These are phyloP conservation scores for Ptilodon capucinus DNA, from an alignment of 2,888 invertebrate genomes.

Conservation along the genomic window DNA sequence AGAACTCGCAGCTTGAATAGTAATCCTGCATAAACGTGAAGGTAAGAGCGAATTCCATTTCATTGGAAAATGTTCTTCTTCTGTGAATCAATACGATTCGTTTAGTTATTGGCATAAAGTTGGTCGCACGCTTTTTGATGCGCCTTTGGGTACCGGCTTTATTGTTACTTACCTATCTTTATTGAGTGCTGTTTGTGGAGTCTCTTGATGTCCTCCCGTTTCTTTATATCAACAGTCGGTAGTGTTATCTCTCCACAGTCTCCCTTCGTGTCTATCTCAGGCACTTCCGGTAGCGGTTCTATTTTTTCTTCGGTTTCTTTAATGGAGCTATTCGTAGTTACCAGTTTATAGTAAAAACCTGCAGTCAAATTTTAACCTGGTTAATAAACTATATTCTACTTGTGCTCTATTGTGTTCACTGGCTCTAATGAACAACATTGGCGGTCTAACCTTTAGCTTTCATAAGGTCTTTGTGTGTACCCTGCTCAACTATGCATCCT, in stretches of 20 bases:
- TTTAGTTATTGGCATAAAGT: no score
- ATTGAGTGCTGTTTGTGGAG: slow-evolving; percentile 58
- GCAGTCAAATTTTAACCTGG: not conserved
- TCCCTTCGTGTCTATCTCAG: slow-evolving; percentile 45
- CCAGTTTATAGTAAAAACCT: slow-evolving; percentile 82
- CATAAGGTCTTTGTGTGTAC: slow-evolving; percentile 89
- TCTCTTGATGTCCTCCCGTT: slow-evolving; percentile 51
- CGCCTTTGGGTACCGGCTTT: no score
- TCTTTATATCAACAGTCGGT: slow-evolving; percentile 51
- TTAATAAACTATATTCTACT: no score
- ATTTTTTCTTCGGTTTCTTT: slow-evolving; percentile 60
- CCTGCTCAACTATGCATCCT: slow-evolving; percentile 88
- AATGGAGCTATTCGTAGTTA: slow-evolving; percentile 82
- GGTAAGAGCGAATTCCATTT: no score
- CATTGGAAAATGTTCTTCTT: no score
- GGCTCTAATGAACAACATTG: no score
- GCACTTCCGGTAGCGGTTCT: slow-evolving; percentile 55
- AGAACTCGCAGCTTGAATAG: no score
- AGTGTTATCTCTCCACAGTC: slow-evolving; percentile 34
- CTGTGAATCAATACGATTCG: no score
- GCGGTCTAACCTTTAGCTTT: slow-evolving; percentile 77
- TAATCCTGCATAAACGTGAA: no score
- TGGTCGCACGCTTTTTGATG: no score
- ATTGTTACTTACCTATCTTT: slow-evolving; percentile 53
- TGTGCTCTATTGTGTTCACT: no score